phyloP scores from a whole-genome alignment of 2,113 vertebrate species.

The Limnothrissa miodon region DNA sequence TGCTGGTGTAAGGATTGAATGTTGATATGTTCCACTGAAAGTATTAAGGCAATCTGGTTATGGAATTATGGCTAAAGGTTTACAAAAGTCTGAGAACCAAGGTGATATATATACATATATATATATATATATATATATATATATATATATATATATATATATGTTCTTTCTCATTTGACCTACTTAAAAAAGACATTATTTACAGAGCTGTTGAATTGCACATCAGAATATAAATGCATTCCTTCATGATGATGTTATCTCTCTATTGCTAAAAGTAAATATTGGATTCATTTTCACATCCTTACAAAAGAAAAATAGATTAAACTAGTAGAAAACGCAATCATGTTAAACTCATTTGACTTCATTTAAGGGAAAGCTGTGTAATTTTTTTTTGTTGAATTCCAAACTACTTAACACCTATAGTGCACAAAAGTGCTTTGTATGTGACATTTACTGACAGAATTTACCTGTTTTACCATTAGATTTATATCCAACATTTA shows the following conservation, averaged over 20 bases:
- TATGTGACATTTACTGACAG: slow-evolving; percentile 48
- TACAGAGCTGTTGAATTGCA: slow-evolving; percentile 46
- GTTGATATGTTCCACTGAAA: slow-evolving; percentile 65
- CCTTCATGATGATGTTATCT: slow-evolving; percentile 37
- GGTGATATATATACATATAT: slow-evolving; percentile 15
- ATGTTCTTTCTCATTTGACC: slow-evolving; percentile 35
- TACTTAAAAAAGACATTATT: slow-evolving; percentile 39
- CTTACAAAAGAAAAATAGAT: slow-evolving; percentile 46
- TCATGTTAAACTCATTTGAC: slow-evolving; percentile 42
- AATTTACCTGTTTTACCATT: slow-evolving; percentile 45
- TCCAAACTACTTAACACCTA: slow-evolving; percentile 35
- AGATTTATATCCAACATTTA: slow-evolving; percentile 50
- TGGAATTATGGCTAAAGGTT: slow-evolving; percentile 23
- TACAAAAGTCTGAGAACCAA: slow-evolving; percentile 22
- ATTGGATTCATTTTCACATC: slow-evolving; percentile 43
- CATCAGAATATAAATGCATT: slow-evolving; percentile 39
- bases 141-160: too few species aligned
- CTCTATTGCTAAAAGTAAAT: slow-evolving; percentile 44
- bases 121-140: slow-evolving; percentile 10
- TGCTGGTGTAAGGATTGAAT: slow-evolving; percentile 35
- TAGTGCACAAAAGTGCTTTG: slow-evolving; percentile 37
- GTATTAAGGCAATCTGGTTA: slow-evolving; percentile 59
- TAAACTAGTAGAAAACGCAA: slow-evolving; percentile 41
- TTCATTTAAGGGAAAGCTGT: slow-evolving; percentile 35
- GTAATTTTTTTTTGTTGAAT: slow-evolving; percentile 10